Conservation (phyloP, 2,113 vertebrate genomes). For the Dascyllus trimaculatus region DNA sequence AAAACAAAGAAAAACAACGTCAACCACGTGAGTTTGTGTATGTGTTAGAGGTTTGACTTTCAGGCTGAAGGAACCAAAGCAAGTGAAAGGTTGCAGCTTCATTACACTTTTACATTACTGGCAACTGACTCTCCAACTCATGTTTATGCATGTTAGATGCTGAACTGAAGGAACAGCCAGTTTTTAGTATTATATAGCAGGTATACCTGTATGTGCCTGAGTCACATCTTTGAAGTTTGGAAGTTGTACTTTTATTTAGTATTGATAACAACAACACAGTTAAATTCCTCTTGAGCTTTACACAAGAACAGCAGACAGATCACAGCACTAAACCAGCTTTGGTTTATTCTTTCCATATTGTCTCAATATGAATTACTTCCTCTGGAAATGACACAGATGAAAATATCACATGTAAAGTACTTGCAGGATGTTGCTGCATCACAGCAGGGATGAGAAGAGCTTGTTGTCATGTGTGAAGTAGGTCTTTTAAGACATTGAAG, state of each 20-base stretch:
- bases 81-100: conserved; percentile 20
- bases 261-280: background rate
- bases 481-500: conserved; percentile 49
- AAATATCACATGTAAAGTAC: conserved; percentile 53
- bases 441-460: conserved; percentile 65
- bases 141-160: conserved; percentile 6
- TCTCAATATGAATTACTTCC: conserved; percentile 22
- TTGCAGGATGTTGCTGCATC: conserved; percentile 59
- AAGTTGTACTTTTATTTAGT: conserved; percentile 13
- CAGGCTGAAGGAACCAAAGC: conserved; percentile 20
- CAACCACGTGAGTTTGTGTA: background rate
- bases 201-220: background rate
- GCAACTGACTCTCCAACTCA: conserved; percentile 1
- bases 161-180: conserved; percentile 10
- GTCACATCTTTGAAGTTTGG: conserved; percentile 17
- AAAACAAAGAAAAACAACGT: conserved; percentile 28
- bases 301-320: conserved; percentile 6
- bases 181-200: conserved; percentile 19
- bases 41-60: conserved; percentile 23
- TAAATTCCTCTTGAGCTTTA: conserved; percentile 15
- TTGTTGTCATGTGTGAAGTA: conserved; percentile 67
- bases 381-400: conserved; percentile 50
- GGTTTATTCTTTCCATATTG: conserved; percentile 24
- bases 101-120: conserved; percentile 8
- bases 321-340: conserved; percentile 12